These are phyloP conservation scores for Petrocephalus microphthalmus DNA, from an alignment of 2,113 vertebrate genomes.

Conservation along the genomic window DNA sequence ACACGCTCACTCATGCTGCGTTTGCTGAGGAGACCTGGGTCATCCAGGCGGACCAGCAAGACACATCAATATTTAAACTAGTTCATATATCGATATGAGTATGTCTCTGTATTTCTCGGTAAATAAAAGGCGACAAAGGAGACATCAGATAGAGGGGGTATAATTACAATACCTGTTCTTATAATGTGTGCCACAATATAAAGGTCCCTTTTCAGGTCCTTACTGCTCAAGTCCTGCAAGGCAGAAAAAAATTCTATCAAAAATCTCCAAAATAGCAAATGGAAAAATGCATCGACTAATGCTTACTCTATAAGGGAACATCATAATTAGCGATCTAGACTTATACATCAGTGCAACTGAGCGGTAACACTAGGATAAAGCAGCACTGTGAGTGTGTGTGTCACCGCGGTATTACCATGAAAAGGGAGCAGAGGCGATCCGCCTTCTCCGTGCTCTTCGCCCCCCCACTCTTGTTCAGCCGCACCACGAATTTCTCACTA, in stretches of 20 bases:
- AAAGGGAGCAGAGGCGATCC: conserved; percentile 88
- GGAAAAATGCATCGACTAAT: background rate
- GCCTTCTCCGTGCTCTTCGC: conserved; percentile 92
- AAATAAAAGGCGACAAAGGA: background rate
- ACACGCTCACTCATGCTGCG: background rate
- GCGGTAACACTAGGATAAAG: background rate
- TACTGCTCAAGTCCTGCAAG: conserved; percentile 86
- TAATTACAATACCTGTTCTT: conserved; percentile 74
- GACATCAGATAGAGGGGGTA: background rate
- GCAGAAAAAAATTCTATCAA: conserved; percentile 26
- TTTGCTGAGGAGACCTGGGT: background rate
- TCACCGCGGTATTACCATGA: conserved; percentile 61
- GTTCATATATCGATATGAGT: background rate
- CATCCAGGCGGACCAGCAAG: background rate
- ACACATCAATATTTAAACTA: background rate
- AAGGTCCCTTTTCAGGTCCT: conserved; percentile 92
- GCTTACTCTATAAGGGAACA: background rate
- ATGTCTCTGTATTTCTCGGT: background rate
- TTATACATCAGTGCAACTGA: background rate
- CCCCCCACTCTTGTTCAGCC: conserved; percentile 92
- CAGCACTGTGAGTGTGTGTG: background rate
- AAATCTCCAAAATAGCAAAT: background rate
- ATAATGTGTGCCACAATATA: conserved; percentile 92
- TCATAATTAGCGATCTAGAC: background rate
- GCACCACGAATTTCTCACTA: conserved; percentile 95